Base-by-base conservation (phyloP, 2,797 vertebrate genomes). In the Oophaga sylvatica region DNA sequence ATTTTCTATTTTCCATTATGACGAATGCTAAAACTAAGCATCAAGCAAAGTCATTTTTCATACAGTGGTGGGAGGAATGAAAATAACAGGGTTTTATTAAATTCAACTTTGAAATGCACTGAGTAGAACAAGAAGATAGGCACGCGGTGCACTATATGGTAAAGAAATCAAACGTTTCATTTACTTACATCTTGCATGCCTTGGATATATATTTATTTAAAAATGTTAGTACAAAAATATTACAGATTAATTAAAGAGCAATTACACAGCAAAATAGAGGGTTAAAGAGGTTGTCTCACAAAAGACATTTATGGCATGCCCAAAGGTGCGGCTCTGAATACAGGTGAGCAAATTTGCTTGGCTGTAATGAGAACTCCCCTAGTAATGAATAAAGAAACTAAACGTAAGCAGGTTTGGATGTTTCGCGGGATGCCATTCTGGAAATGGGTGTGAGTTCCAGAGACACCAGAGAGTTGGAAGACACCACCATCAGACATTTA, bases 11-110 rank as follows among this genome's bases (percentile, higher is more conserved):
- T 89, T 86, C 73, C 84, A 86, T 89, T 89, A 83, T 89, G 84
- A 89, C 84, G 41, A 89, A 86, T 89, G 81, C 80, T 86, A 86
- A 63, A 89, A 80, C 88, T 86, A 89, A 71, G 88, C 80, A 89
- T 86, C 78, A 86, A 60, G 84, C 81, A 85, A 88, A 85, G 83
- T 89, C 83, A 89, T 89, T 89, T 89, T 86, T 89, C 88, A 89
- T 83, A 83, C 80, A 71, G 35, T 79, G 65, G 88, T 82, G 80
- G 80, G 84, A 83, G 88, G 63, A 86, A 89, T 89, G 80, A 68
- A 86, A 86, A 89, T 77, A 84, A 82, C 73, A 78, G 48, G 56
- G 76, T 82, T 82, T 89, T 89, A 89, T 89, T 89, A 86, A 89
- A 89, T 86, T 89, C 70, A 81, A 70, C 75, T 85, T 57, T 85